Evolutionary conservation across 2,797 vertebrate genomes (phyloP).

Genomic region (Falco naumanni): DNA sequence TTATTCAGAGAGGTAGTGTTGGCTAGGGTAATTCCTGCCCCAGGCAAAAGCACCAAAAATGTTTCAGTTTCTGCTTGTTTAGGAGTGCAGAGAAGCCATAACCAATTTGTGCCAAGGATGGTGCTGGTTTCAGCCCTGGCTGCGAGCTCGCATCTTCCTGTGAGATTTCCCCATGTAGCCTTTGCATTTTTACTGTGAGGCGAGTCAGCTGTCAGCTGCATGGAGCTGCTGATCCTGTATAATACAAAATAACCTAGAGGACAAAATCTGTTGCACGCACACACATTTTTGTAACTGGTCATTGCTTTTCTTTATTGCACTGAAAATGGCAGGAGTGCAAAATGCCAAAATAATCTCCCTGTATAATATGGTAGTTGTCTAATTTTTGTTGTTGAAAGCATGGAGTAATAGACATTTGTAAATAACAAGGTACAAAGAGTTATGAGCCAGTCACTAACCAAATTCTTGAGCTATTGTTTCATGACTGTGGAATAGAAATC

Average conservation of each 20-base stretch:
- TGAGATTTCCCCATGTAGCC: background rate
- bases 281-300: background rate
- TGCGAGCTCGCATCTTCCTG: background rate
- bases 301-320: background rate
- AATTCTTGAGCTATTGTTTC: background rate
- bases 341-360: background rate
- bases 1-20: background rate
- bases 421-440: background rate
- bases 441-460: background rate
- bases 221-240: background rate
- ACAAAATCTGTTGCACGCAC: background rate
- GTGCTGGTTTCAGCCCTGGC: accelerated
- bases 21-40: background rate
- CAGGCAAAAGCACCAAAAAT: background rate
- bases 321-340: background rate
- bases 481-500: background rate
- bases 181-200: background rate
- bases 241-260: background rate
- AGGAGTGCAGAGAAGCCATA: background rate
- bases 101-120: background rate
- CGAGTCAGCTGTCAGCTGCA: background rate
- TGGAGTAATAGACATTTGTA: background rate
- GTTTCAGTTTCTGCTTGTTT: background rate
- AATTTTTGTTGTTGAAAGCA: background rate
- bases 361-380: background rate